Conservation (phyloP, 2,113 vertebrate species). For the Periophthalmodon schlosseri region DNA sequence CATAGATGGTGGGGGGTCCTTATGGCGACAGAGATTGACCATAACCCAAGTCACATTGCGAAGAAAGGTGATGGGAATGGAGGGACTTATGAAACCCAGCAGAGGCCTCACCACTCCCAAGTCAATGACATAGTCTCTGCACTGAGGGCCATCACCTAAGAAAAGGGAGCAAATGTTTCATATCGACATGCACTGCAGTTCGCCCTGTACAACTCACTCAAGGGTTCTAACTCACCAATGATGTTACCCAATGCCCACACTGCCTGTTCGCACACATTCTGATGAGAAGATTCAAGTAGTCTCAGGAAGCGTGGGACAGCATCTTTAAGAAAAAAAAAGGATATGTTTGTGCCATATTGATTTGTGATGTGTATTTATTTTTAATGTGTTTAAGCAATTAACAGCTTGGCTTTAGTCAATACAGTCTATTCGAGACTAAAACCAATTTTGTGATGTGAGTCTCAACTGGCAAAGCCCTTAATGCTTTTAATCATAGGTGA, state of each 20-base stretch:
- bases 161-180: background rate
- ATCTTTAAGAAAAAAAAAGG: slow-evolving; percentile 70
- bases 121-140: slow-evolving; percentile 97
- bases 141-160: slow-evolving; percentile 95
- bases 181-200: background rate
- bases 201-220: background rate
- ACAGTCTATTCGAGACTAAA: too few species aligned
- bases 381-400: too few species aligned
- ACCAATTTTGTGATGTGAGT: too few species aligned
- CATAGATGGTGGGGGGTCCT: slow-evolving; percentile 98
- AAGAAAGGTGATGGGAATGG: slow-evolving; percentile 99
- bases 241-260: slow-evolving; percentile 99
- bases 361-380: too few species aligned
- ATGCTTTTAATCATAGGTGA: background rate
- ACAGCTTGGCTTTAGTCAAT: too few species aligned
- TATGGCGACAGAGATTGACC: slow-evolving; percentile 98
- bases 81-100: slow-evolving; percentile 98
- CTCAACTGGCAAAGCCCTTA: too few species aligned
- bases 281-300: slow-evolving; percentile 92
- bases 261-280: slow-evolving; percentile 98
- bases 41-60: slow-evolving; percentile 99
- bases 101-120: slow-evolving; percentile 97
- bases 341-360: background rate
- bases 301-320: slow-evolving; percentile 96
- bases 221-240: slow-evolving; percentile 84